Evolutionary conservation across 2,888 invertebrate genomes (phyloP), one percentile per base, ranked within the genome.

Genomic region (Steinernema hermaphroditum): DNA sequence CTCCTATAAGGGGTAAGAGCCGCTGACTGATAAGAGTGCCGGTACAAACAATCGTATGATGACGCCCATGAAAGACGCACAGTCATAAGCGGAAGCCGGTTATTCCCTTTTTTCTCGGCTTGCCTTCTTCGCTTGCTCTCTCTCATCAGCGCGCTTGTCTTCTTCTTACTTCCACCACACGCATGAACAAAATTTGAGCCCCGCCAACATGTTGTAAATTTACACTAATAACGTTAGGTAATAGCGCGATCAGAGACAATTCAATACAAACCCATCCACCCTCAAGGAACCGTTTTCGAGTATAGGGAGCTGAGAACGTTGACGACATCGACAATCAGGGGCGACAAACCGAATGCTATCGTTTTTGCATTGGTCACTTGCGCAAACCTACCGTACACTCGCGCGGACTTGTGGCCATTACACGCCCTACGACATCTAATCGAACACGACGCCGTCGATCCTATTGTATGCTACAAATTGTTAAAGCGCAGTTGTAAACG

Each of bases 1-100:
- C 32, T 62, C 34, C 62, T 62, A 19, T 62, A 32, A 62, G 62
- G 62, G 62, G 62, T 62, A 62, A 62, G 32, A 29, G 62, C 62
- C 27, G 16, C 14, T 16, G 62, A 62, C 62, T 62, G 62, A 62
- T 32, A 62, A 32, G 62, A 62, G 34, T 62, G 62, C 62, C 62
- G 62, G 62, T 62, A 62, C 62, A 62, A 62, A 62, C 62, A 62
- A 62, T 62, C 62, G 62, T 32, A 62, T 27, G 62, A 62, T 62
- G 62, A 62, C 62, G 62, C 62, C 62, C 62, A 62, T 62, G 62
- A 62, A 62, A 62, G 62, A 62, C 62, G 62, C 62, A 62, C 62
- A 62, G 62, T 62, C 62, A 62, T 62, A 62, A 62, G 62, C 62
- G 62, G 62, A 62, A 62, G 62, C 62, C 62, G 62, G 62, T 62